Conservation (phyloP, 2,888 invertebrate species). For the Graphium colonna region DNA sequence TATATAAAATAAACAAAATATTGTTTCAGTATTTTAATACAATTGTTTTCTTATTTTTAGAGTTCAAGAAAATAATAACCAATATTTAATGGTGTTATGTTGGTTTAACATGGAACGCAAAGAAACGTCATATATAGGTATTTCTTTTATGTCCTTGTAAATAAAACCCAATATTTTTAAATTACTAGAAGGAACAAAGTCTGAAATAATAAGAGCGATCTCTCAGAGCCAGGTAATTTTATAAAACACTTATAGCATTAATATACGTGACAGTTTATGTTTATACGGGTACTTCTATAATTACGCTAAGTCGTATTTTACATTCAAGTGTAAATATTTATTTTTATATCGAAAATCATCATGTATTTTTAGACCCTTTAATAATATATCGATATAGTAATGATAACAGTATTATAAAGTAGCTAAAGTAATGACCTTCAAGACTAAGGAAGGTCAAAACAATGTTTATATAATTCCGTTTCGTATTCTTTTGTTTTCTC, state of each 20-base stretch:
- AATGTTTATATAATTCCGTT: slow-evolving; percentile 60
- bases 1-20: too few species aligned
- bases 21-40: too few species aligned
- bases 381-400: slow-evolving; percentile 11
- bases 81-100: not conserved
- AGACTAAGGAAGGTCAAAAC: slow-evolving; percentile 57
- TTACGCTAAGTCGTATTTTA: not conserved
- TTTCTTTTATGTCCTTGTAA: slow-evolving; percentile 36
- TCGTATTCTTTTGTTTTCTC: slow-evolving; percentile 37
- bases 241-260: not conserved
- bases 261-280: not conserved
- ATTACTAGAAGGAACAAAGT: slow-evolving; percentile 26
- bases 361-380: slow-evolving; percentile 31
- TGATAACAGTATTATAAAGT: slow-evolving; percentile 19
- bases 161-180: slow-evolving; percentile 42
- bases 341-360: not conserved
- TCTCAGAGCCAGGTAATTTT: slow-evolving; percentile 19
- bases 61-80: not conserved
- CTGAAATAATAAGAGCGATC: slow-evolving; percentile 5
- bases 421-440: slow-evolving; percentile 54
- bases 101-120: slow-evolving; percentile 30
- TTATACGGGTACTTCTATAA: not conserved
- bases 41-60: too few species aligned
- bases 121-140: slow-evolving; percentile 37
- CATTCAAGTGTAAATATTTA: not conserved